Base-by-base conservation (phyloP, 1,140 invertebrate genomes). In the Drosophila fuyamai region DNA sequence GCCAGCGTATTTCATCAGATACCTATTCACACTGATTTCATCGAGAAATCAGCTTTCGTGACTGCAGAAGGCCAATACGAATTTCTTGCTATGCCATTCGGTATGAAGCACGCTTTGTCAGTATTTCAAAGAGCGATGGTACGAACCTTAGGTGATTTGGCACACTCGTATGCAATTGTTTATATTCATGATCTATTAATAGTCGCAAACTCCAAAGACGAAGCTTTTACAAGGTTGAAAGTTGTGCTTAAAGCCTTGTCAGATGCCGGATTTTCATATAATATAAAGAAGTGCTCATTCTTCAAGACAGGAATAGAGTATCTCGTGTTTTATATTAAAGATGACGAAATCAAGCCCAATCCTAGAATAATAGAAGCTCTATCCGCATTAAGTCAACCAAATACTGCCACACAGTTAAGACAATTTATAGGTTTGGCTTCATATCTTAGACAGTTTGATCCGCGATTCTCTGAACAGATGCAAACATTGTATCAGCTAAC, bases 331-430 rank as follows among this genome's bases (percentile, higher is more conserved):
- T 58, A 46, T 5, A 23, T 58, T 18, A 46, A 16, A 35, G 3
- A 58, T 54, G 44, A 23, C 16, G 44, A 66, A 66, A 36, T 41
- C 35, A 57, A 57, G 57, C 44, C 53, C 5, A 58, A 58, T 58
- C 56, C 41, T 10, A 35, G 41, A 32, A 46, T 46, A 1, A 58
- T 46, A 18, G 41, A 46, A 43, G 55, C 55, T 7, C 41, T 58
- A 18, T 70, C 65, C 14, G 53, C 13, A 5, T 48, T 48, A 14
- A 3, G 7, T 14, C 46, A 14, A 27, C 46, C 46, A 48, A 9
- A 18, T 9, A 27, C 46, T 27, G 23, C 23, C 8, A 48, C 46
- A 5, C 46, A 14, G 5, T 41, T 35, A 2, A 35, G 29, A 7
- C 47, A 32, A 29, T 50, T 50, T 2, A 50, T 50, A n/a, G 47